Base-by-base conservation (phyloP, 2,888 invertebrate genomes). In the Agapostemon virescens region DNA sequence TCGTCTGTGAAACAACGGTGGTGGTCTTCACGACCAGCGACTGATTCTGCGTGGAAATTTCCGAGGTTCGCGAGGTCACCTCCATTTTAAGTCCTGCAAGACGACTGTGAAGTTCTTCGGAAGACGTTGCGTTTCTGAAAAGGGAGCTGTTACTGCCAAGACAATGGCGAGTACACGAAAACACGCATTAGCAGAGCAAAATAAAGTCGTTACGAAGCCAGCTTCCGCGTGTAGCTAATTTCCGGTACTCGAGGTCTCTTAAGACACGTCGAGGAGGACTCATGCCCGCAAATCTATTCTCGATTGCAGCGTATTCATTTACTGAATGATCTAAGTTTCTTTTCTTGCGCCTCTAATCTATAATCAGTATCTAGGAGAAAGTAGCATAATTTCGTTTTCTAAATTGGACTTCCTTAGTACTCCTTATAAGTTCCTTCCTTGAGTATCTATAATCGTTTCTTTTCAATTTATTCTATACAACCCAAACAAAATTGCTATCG, bases 1-100 rank as follows among this genome's bases (percentile, higher is more conserved):
- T 91, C 23, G 91, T 88, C 76, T 91, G 91, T 13, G 92, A 91
- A 78, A 92, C 91, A 17, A 92, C 91, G 30, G 92, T 92, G 23
- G 92, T 92, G 15, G 92, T 92, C 86, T 92, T 92, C 49, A 87
- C 87, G 30, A 87, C 84, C 20, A 92, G 82, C 20, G 92, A 91
- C 72, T 92, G 92, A 87, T 92, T 92, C 77, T 92, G 92, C 11
- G 92, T 91, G 11, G 92, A 91, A 76, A 92, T 90, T 79, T 92
- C 92, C 11, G 92, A 92, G 23, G 92, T 92, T 78, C 92, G 88
- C 0, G 92, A 92, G 11, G 92, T 92, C 23, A 92, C 92, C 85
- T 93, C 92, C 92, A 92, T 92, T 79, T 92, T 93, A 17, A 93
- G 87, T 36, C 92, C 92, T 49, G 92, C 92, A 69, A 93, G 86